Base-by-base conservation (phyloP, 2,888 invertebrate species). In the Lysandra coridon region DNA sequence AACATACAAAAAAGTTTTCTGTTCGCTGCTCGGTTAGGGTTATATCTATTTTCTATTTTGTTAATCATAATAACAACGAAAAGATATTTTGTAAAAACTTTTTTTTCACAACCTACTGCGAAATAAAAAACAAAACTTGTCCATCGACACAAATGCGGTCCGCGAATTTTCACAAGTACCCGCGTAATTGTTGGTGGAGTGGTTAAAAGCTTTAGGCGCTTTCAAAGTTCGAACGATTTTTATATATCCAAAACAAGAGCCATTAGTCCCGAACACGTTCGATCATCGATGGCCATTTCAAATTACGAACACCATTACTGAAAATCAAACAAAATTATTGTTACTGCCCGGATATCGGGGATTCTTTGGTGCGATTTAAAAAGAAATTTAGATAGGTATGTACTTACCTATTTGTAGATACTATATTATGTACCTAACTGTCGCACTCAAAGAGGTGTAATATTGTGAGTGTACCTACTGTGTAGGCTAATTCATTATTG, bases 171-270 rank as follows among this genome's bases (percentile, higher is more conserved):
- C 79, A 69, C 79, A 81, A 80, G 82, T 82, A 80, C 79, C 80
- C 80, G 85, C 87, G 87, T 89, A 89, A 91, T 90, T 90, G 87
- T 86, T 84, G 85, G 85, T 90, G 86, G 84, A 91, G 90, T 87
- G 89, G 85, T 89, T 90, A 89, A 91, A 91, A 90, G 90, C 90
- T 91, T 90, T 89, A 87, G 60, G 40, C 60, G 62, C 87, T 88
- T 88, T 86, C 78, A 78, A 82, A 83, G 75, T 75, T 75, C 76
- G 82, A 80, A 79, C 79, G 78, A 78, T 80, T 81, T 81, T 78
- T 80, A 79, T 79, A 78, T 86, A 87, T 83, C 84, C 86, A 87
- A 85, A 85, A 84, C 76, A 76, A 76, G 76, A 57, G 76, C 53
- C 30, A 69, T 69, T 69, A 69, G 33, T 33, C 14, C 33, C 69